Percentiles rank a stretch among this genome's conserved stretches.
phyloP scores from a whole-genome alignment of 2,888 invertebrate genomes.

The Phaonia tiefii region DNA sequence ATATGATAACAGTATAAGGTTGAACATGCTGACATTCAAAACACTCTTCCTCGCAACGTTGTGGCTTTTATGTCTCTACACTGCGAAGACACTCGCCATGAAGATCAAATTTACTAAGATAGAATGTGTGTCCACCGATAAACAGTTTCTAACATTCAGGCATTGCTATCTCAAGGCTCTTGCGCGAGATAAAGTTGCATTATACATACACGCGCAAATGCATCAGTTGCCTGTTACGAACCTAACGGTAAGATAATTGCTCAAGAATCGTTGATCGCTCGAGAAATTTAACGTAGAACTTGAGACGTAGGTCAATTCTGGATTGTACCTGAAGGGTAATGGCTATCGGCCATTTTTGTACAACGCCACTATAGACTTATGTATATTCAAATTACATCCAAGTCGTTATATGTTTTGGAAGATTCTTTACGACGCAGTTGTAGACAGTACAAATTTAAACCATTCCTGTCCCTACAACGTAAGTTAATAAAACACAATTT shows the following conservation, averaged over 20 bases:
- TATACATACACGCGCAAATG: not conserved
- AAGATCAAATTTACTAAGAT: not conserved
- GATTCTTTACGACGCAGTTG: not conserved
- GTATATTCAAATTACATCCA: not conserved
- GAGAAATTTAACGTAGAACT: no score
- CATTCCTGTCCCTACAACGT: constrained; percentile 24
- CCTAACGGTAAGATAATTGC: constrained; percentile 13
- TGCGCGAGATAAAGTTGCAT: not conserved
- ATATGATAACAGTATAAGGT: no score
- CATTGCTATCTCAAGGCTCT: not conserved
- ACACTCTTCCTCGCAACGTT: no score
- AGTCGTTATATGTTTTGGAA: not conserved
- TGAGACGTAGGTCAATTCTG: not conserved
- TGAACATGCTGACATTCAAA: no score
- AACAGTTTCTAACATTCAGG: not conserved
- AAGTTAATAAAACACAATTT: no score
- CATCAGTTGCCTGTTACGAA: constrained; percentile 1
- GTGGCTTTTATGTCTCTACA: no score
- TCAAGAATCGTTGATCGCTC: no score
- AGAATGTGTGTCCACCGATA: not conserved
- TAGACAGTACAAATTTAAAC: constrained; percentile 29
- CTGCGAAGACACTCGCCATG: no score
- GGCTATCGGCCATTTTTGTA: constrained; percentile 10
- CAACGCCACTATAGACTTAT: not conserved
- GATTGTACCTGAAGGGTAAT: not conserved